Evolutionary conservation across 2,888 invertebrate genomes (phyloP), one percentile per base, ranked within the genome.

Genomic region (Dorcus parallelipipedus): DNA sequence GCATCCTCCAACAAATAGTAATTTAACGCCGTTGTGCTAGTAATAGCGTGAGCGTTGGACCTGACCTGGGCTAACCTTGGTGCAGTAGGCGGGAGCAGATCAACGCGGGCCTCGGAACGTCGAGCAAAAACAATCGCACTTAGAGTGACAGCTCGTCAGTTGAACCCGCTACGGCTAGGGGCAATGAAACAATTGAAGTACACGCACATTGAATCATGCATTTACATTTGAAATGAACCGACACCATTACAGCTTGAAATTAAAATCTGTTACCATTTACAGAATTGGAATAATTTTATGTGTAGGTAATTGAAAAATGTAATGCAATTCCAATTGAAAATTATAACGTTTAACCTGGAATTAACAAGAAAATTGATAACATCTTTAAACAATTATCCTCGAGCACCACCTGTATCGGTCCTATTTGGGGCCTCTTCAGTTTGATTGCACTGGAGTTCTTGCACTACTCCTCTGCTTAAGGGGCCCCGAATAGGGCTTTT

Each of bases 131-230:
- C 69, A 68, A 71, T 69, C 63, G 67, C 65, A 62, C 67, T 64
- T 43, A 65, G 64, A 68, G 63, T 70, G 69, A 69, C 69, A 67
- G 69, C 68, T 63, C 64, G 64, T 68, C 70, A 68, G 65, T 59
- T 60, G 60, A 62, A 62, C 64, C 65, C 67, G 65, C 65, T 67
- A 68, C 54, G 61, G 58, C 68, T 65, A 61, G 51, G 65, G 65
- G 69, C 67, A 67, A 68, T 65, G 68, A 70, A 70, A 68, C 67
- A 66, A 69, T 70, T 68, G 64, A 67, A 66, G 64, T 62, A 61
- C 56, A 60, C 63, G 57, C 59, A 60, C 64, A 62, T 54, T 57
- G 40, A 14, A 45, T 10, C 56, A 52, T 58, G 54, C 61, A 67
- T 67, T 66, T 64, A 62, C 64, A 64, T 65, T 64, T 65, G 61